A percentile compares a stretch with the other conserved stretches of the same genome.
These are phyloP conservation scores for Gobius niger DNA, from an alignment of 2,113 vertebrate genomes.

Conservation along the genomic window DNA sequence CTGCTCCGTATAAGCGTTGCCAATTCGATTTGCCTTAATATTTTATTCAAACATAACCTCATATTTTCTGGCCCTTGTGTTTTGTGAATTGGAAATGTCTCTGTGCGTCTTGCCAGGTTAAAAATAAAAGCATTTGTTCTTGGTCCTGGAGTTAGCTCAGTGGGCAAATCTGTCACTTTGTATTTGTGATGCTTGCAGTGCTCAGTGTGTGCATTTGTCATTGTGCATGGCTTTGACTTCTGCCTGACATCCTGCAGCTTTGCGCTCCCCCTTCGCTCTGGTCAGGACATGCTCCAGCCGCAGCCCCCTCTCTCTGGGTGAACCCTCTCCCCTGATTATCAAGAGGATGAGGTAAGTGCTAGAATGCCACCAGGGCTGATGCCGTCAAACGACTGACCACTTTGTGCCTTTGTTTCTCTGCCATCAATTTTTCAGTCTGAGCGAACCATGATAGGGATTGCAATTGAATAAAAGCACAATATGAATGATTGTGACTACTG, in stretches of 20 bases:
- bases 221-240: constrained; percentile 63
- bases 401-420: constrained; percentile 40
- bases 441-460: background rate
- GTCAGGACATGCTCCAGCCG: constrained; percentile 38
- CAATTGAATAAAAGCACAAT: too few species aligned
- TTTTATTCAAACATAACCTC: background rate
- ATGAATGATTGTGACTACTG: too few species aligned
- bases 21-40: background rate
- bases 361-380: constrained; percentile 36
- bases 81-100: constrained; percentile 9
- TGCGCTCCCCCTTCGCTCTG: constrained; percentile 26
- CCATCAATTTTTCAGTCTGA: constrained; percentile 36
- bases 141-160: constrained; percentile 59
- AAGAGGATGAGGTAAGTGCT: constrained; percentile 62
- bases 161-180: constrained; percentile 67
- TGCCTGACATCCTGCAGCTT: constrained; percentile 50
- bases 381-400: constrained; percentile 33
- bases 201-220: constrained; percentile 60
- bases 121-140: constrained; percentile 61
- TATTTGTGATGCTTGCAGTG: constrained; percentile 60
- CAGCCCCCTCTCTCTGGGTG: constrained; percentile 28
- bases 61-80: background rate
- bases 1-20: too few species aligned
- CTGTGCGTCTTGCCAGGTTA: constrained; percentile 38
- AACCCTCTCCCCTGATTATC: constrained; percentile 42